Base-by-base conservation (phyloP, 2,797 vertebrate genomes). In the Dendrocincla tyrannina region DNA sequence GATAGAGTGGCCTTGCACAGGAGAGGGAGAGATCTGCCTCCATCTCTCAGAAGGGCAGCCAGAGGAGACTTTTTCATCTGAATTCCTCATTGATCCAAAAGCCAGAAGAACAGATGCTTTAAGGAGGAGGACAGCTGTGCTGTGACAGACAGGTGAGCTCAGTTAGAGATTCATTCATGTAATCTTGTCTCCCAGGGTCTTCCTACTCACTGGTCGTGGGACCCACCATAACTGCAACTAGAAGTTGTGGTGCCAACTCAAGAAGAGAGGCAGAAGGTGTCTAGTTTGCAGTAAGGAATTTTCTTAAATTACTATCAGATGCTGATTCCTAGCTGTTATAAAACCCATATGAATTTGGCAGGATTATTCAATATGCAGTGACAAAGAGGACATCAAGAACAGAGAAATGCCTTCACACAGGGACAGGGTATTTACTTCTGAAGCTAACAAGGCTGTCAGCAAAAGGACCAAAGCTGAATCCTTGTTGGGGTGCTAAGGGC, bases 31-130 rank as follows among this genome's bases (percentile, higher is more conserved):
- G 53, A 92, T 91, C 95, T 95, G 91, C 92, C 85, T 94, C 93
- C 94, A 95, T 80, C 95, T 97, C 92, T 92, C 16, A 81, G 87
- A 94, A 97, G 84, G 39, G 52, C 92, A 92, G 72, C 30, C 82
- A 86, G 46, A 46, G 23, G 35, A 66, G 46, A 33, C 4, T 16
- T 55, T 6, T 22, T 16, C 49, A 7, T 25, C 56, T 20, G 63
- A 13, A 39, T 64, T 64, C 53, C 4, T 44, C n/a, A 10, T 7
- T 28, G 46, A 66, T 47, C 30, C 66, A 33, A 74, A 68, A 81
- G 30, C 10, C 44, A 53, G 41, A 53, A 4, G 47, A 93, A 33
- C 32, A 68, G 46, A 44, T 44, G 69, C 35, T 60, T 22, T 73
- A 58, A 83, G 25, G 8, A 9, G 14, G 19, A 76, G 37, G 44